phyloP scores from a whole-genome alignment of 2,797 vertebrate species.

The Sarcophilus harrisii region DNA sequence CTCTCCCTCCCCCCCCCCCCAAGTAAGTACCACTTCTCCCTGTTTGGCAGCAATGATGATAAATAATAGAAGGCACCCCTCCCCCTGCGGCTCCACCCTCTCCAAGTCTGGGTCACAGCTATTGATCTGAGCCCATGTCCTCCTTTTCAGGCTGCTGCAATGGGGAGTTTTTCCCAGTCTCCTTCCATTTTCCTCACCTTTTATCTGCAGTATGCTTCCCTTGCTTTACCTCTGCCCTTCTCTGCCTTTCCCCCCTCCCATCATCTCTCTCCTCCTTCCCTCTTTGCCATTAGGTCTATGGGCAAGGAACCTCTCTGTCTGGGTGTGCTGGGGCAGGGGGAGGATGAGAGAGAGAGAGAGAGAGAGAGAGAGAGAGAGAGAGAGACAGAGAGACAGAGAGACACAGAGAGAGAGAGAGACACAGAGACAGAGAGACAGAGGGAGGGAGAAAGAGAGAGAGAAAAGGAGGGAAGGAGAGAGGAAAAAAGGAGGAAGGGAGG shows the following conservation, averaged over 20 bases:
- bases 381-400: no score
- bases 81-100: not conserved
- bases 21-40: not conserved
- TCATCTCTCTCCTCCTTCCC: not conserved
- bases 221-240: not conserved
- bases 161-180: not conserved
- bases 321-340: not conserved
- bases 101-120: not conserved
- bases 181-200: not conserved
- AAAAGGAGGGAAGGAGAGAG: no score
- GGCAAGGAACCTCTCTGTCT: not conserved
- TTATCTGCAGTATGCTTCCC: not conserved
- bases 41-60: not conserved
- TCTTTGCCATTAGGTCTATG: not conserved
- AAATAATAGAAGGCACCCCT: not conserved
- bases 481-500: no score
- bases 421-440: no score
- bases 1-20: no score
- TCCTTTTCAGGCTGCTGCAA: not conserved
- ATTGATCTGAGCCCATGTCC: not conserved
- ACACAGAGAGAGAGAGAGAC: no score
- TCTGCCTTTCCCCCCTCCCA: not conserved
- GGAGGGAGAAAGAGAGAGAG: no score
- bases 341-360: no score
- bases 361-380: no score